phyloP scores from a whole-genome alignment of 2,888 invertebrate genomes.

The Thyatira batis region DNA sequence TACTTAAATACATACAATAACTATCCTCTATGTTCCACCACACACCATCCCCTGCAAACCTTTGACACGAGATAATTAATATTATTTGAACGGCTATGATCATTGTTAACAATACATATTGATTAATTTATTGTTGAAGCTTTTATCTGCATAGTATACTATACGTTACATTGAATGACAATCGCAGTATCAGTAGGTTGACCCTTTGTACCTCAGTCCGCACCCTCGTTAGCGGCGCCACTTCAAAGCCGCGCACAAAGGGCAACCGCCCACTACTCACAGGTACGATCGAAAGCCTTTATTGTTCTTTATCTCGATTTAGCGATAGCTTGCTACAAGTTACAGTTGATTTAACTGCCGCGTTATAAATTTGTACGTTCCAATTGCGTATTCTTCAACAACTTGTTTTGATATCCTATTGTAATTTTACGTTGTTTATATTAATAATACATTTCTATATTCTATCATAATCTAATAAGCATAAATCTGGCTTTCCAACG shows the following conservation, averaged over 20 bases:
- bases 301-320: conserved; percentile 42
- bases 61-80: too few species aligned
- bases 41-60: too few species aligned
- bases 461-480: too few species aligned
- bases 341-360: background rate
- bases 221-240: conserved; percentile 52
- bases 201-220: conserved; percentile 41
- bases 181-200: conserved; percentile 34
- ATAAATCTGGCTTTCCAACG: too few species aligned
- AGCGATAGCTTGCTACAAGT: conserved; percentile 18
- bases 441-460: too few species aligned
- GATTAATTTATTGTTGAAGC: background rate
- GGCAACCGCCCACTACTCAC: conserved; percentile 10
- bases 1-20: too few species aligned
- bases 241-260: conserved; percentile 50
- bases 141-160: conserved; percentile 13
- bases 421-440: too few species aligned
- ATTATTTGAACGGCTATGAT: too few species aligned
- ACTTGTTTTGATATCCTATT: background rate
- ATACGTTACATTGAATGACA: conserved; percentile 37
- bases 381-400: background rate
- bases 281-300: conserved; percentile 31
- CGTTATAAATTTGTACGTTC: background rate
- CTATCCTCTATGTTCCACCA: too few species aligned
- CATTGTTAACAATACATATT: background rate